Conservation (phyloP, 1,140 invertebrate genomes). For the Bombus vancouverensis region DNA sequence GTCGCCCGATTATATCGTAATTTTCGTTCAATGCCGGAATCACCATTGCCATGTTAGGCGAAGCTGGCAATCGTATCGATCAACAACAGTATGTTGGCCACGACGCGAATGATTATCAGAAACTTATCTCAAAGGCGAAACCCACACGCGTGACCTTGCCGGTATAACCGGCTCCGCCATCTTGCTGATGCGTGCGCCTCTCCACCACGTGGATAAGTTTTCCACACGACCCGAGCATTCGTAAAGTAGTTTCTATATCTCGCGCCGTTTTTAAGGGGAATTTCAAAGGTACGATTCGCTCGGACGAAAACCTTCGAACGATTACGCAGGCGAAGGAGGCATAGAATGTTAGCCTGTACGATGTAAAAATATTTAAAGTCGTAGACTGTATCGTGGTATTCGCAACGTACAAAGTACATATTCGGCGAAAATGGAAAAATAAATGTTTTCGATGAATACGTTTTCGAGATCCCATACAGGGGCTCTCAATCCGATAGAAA, state of each 20-base stretch:
- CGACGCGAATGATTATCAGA: constrained; percentile 59
- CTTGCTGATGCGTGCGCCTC: constrained; percentile 65
- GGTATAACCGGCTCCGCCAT: constrained; percentile 68
- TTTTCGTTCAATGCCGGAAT: background rate
- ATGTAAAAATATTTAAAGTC: no score
- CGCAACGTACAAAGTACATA: no score
- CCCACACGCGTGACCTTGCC: constrained; percentile 75
- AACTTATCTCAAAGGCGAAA: constrained; percentile 70
- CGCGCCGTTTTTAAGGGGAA: constrained; percentile 15
- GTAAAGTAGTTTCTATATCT: background rate
- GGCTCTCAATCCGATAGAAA: constrained; percentile 70
- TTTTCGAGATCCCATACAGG: constrained; percentile 73
- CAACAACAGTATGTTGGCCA: constrained; percentile 37
- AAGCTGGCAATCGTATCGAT: constrained; percentile 50
- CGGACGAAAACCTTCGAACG: background rate
- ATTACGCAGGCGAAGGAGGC: background rate
- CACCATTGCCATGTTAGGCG: constrained; percentile 7
- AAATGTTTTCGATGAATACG: constrained; percentile 72
- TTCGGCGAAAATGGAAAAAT: constrained; percentile 14
- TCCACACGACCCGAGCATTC: constrained; percentile 41
- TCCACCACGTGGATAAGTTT: constrained; percentile 63
- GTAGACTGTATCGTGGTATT: background rate
- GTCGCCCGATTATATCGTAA: background rate
- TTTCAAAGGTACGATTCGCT: background rate
- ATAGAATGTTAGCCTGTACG: background rate